phyloP scores from a whole-genome alignment of 2,113 vertebrate genomes.

The Trematomus loennbergii region DNA sequence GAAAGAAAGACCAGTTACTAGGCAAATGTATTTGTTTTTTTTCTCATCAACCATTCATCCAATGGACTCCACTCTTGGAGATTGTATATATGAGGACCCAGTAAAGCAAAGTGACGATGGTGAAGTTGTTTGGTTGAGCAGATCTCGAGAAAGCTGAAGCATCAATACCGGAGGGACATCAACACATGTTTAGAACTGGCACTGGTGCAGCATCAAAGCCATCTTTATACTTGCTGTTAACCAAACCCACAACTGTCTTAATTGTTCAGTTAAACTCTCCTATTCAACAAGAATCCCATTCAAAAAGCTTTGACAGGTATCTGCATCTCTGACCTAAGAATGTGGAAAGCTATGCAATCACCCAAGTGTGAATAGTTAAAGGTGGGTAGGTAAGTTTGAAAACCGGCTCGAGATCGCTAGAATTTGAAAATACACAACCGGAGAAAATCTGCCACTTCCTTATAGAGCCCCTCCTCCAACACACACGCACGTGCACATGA shows the following conservation, averaged over 20 bases:
- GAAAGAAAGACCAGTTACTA: neutral
- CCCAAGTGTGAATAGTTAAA: neutral
- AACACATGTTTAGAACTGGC: too few relatives aligned
- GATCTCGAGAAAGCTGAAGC: too few relatives aligned
- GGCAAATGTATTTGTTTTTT: neutral
- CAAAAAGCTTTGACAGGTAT: conserved; percentile 7
- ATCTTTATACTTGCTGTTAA: neutral
- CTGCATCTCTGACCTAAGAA: neutral
- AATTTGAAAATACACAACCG: too few relatives aligned
- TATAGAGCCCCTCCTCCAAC: too few relatives aligned
- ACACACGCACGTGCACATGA: too few relatives aligned
- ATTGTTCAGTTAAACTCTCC: neutral
- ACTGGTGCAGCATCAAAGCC: neutral
- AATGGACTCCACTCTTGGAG: neutral
- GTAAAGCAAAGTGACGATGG: too few relatives aligned
- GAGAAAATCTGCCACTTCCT: too few relatives aligned
- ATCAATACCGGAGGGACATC: too few relatives aligned
- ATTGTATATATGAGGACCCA: too few relatives aligned
- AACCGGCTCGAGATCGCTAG: too few relatives aligned
- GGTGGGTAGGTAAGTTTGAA: too few relatives aligned
- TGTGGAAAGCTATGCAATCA: neutral
- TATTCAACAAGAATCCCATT: neutral
- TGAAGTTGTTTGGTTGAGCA: too few relatives aligned
- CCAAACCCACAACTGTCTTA: neutral
- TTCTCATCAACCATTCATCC: neutral